Evolutionary conservation across 2,888 invertebrate genomes (phyloP), one percentile per base, ranked within the genome.

Genomic region (Diploptera punctata): DNA sequence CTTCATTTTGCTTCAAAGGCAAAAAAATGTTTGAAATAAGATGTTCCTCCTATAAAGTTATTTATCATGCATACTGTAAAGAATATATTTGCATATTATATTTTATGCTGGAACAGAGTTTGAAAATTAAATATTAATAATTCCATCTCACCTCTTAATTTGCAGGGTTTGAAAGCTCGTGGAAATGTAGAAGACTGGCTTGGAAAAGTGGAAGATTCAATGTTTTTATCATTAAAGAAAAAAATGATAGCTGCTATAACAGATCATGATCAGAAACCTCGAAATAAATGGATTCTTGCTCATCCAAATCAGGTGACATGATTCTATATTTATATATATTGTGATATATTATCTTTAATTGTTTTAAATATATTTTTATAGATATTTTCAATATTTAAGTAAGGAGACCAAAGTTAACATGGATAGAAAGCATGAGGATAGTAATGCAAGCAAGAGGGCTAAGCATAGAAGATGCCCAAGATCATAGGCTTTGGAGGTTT

Each of bases 171-270:
- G 9, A 95, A 94, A 83, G 94, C 94, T 0, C 87, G 95, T 69
- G 96, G 96, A 0, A 95, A 95, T 78, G 95, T 96, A 0, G 97
- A 96, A 82, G 94, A 95, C 79, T 97, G 96, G 96, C 83, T 97
- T 9, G 90, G 93, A 1, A 95, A 94, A 83, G 96, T 97, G 1
- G 97, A 97, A 80, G 93, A 94, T 68, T 91, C 92, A 0, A 97
- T 97, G 96, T 93, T 95, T 77, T 83, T 88, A 0, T 91, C 94
- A 0, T 86, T 95, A 5, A 90, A 91, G 76, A 88, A 89, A 74
- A 87, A 89, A 73, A 93, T 94, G 91, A 93, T 94, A 80, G 81
- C 81, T 16, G 90, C 93, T 0, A 87, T 95, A 29, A 85, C 82
- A 61, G 93, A 95, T 79, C 93, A 89, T 81, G 82, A 87, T 76